Base-by-base conservation (phyloP, 1,140 invertebrate species). In the Listronotus bonariensis region DNA sequence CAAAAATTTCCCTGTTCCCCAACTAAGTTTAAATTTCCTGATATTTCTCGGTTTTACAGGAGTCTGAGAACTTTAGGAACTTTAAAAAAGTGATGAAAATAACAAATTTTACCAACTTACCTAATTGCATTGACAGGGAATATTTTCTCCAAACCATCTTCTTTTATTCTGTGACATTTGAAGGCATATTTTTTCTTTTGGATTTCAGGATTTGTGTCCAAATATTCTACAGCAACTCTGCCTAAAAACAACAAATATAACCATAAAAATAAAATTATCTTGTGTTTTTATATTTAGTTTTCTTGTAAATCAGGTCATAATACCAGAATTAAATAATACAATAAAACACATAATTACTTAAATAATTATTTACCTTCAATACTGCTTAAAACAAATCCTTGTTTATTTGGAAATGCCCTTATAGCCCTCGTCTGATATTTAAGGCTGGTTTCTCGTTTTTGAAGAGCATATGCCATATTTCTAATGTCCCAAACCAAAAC, bases 141-240 rank as follows among this genome's bases (percentile, higher is more conserved):
- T 76, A 99, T 99, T 63, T 91, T 87, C 80, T 99, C 98, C 31
- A 96, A 84, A 9, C 93, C 93, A 70, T 90, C 88, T 77, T 97
- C 93, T 79, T 98, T 97, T 56, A 95, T 92, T 67, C 96, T 85
- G 76, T 99, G 97, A 82, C 96, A 99, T 79, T 99, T 98, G 73
- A 99, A 99, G 0, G 97, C 97, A 81, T 99, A 99, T 82, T 99
- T 99, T 75, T 97, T 97, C 78, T 97, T 98, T 78, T 99, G 97
- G 8, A 97, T 88, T 80, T 99, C 97, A 0, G 95, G 90, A 80
- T 91, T 95, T 15, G 92, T 93, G 76, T 98, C 95, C 32, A 98
- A 83, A 80, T 97, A 98, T 79, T 98, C 96, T 0, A 98, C 96
- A 15, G 96, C 95, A 2, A 98, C 96, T 54, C 96, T 83, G 11